These are phyloP conservation scores for Elachura formosa DNA, from an alignment of 2,113 vertebrate genomes.

Conservation along the genomic window DNA sequence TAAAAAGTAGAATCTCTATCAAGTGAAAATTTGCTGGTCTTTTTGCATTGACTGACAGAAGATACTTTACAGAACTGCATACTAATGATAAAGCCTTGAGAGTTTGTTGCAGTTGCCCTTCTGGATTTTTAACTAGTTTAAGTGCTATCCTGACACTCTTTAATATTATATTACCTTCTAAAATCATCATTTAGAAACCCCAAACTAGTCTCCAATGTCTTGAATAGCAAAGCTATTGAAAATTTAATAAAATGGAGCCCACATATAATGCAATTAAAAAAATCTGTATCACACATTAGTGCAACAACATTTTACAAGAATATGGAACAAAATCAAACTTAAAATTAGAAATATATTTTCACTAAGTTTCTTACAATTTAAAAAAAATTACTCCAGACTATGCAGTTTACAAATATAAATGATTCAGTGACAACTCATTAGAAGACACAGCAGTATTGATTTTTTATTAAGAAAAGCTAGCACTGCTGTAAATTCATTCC, in stretches of 20 bases:
- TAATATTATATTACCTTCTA: slow-evolving; percentile 35
- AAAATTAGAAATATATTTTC: neutral
- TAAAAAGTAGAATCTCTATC: neutral
- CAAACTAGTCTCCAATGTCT: neutral
- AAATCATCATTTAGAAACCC: neutral
- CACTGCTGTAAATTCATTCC: neutral
- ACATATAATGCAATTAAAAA: neutral
- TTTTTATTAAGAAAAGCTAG: neutral
- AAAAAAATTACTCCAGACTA: neutral
- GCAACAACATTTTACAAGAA: neutral
- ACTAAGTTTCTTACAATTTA: neutral
- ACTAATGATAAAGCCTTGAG: neutral
- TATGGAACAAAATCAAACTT: neutral
- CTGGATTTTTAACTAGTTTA: slow-evolving; percentile 39
- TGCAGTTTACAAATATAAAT: neutral
- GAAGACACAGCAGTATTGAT: neutral
- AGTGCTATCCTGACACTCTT: neutral
- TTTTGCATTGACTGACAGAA: no score
- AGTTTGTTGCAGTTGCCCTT: neutral
- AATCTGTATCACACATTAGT: neutral
- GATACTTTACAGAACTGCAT: neutral
- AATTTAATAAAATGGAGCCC: neutral
- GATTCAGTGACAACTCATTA: neutral
- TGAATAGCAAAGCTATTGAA: neutral
- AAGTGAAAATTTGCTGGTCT: neutral